phyloP scores from a whole-genome alignment of 2,797 vertebrate genomes.

The Rhyacichthys aspro region DNA sequence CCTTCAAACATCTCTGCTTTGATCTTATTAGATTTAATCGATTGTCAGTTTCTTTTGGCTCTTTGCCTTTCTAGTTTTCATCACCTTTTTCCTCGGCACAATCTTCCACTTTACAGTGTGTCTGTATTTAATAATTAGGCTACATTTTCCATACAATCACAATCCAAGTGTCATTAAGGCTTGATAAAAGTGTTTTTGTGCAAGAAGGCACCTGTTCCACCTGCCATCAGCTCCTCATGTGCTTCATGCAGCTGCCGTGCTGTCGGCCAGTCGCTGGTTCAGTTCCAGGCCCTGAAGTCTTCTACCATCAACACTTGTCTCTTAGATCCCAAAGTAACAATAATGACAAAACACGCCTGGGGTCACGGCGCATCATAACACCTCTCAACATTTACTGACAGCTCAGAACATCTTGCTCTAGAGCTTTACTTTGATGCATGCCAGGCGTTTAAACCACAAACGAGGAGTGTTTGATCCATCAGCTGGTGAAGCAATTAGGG shows the following conservation, averaged over 20 bases:
- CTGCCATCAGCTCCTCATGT: slow-evolving; percentile 72
- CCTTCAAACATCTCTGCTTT: slow-evolving; percentile 57
- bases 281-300: slow-evolving; percentile 53
- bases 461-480: slow-evolving; percentile 31
- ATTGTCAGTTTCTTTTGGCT: slow-evolving; percentile 60
- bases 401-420: slow-evolving; percentile 48
- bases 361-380: slow-evolving; percentile 59
- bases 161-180: slow-evolving; percentile 56
- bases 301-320: slow-evolving; percentile 60
- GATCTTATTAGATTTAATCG: slow-evolving; percentile 63
- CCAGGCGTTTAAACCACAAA: slow-evolving; percentile 42
- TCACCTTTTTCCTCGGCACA: slow-evolving; percentile 49
- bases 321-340: slow-evolving; percentile 55
- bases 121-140: slow-evolving; percentile 60
- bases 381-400: slow-evolving; percentile 35
- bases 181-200: slow-evolving; percentile 53
- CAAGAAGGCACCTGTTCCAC: slow-evolving; percentile 69
- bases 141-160: slow-evolving; percentile 58
- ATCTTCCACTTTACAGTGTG: slow-evolving; percentile 44
- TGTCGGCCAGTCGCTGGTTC: slow-evolving; percentile 45
- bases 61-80: slow-evolving; percentile 39
- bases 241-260: slow-evolving; percentile 59
- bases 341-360: slow-evolving; percentile 66
- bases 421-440: slow-evolving; percentile 39
- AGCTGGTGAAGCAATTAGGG: slow-evolving; percentile 46